Evolutionary conservation across 2,797 vertebrate species (phyloP), one percentile per base, ranked within the genome.

Genomic region (Scleropages formosus): DNA sequence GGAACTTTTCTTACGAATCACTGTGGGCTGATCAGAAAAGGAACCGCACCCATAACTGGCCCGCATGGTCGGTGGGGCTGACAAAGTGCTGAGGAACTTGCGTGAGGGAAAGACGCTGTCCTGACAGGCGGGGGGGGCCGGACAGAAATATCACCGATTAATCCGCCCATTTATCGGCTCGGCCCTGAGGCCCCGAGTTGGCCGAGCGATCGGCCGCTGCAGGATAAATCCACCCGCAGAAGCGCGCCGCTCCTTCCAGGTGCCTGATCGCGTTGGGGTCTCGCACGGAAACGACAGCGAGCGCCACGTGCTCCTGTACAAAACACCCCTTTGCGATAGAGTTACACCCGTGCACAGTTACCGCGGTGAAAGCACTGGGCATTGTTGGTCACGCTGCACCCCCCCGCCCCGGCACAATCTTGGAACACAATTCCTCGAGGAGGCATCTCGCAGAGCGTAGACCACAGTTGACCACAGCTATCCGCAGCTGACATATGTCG

Each of bases 21-120:
- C 39, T 46, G 31, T 84, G 84, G 1, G 22, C 67, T 75, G 80
- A 76, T 75, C 81, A 61, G 75, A 78, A 80, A 78, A 72, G 77
- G 73, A 64, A 44, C 68, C 84, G 81, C 84, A 79, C 77, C 77
- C 86, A 85, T 84, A 85, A 78, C 80, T 53, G 78, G 27, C 67
- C 82, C 79, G 80, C 79, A 84, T 80, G 78, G 77, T 74, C 75
- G 78, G 72, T 80, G 75, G 82, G 76, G 73, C 70, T 46, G 78
- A 75, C 22, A 72, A 79, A 71, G 31, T 39, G 39, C 31, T 2
- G 24, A 77, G 77, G 66, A 79, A 78, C 66, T 74, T 81, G 76
- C 75, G 18, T 31, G 27, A 26, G n/a, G 51, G 51, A 9, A 53
- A 53, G 0, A 53, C 51, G 9, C 51, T 16, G 51, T 53, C 16